A percentile compares a stretch with the other conserved stretches of the same genome.
Conservation (phyloP, 1,140 invertebrate species). For the Heliconius hermathena region DNA sequence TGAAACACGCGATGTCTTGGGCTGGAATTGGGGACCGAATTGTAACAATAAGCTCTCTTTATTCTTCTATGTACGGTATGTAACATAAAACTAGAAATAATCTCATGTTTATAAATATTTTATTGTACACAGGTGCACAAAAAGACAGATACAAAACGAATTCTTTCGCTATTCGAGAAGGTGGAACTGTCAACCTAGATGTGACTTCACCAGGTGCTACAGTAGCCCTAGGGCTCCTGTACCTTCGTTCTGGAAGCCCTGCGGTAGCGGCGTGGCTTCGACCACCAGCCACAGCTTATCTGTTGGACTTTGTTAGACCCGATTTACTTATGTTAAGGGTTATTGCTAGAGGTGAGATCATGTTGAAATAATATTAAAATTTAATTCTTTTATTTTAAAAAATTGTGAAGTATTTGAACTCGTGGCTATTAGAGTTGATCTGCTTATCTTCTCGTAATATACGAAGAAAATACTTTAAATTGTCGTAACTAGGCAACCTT, state of each 20-base stretch:
- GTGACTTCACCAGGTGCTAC: slow-evolving; percentile 98
- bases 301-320: slow-evolving; percentile 95
- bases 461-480: too few relatives aligned
- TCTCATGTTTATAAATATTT: too few relatives aligned
- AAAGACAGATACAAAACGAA: slow-evolving; percentile 90
- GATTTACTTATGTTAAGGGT: slow-evolving; percentile 95
- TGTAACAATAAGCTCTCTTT: too few relatives aligned
- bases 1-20: too few relatives aligned
- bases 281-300: slow-evolving; percentile 93
- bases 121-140: slow-evolving; percentile 83
- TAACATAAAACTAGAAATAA: too few relatives aligned
- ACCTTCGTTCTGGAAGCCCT: slow-evolving; percentile 92
- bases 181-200: slow-evolving; percentile 96
- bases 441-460: too few relatives aligned
- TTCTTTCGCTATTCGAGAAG: slow-evolving; percentile 84
- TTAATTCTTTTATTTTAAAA: too few relatives aligned
- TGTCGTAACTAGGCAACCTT: too few relatives aligned
- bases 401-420: too few relatives aligned
- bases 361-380: background rate
- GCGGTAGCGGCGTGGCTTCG: slow-evolving; percentile 97
- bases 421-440: too few relatives aligned
- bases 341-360: slow-evolving; percentile 84
- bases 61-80: too few relatives aligned
- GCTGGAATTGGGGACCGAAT: too few relatives aligned
- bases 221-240: slow-evolving; percentile 96